Conservation (phyloP, 92 coral and sea anemone genomes). For the Scolanthus callimorphus region DNA sequence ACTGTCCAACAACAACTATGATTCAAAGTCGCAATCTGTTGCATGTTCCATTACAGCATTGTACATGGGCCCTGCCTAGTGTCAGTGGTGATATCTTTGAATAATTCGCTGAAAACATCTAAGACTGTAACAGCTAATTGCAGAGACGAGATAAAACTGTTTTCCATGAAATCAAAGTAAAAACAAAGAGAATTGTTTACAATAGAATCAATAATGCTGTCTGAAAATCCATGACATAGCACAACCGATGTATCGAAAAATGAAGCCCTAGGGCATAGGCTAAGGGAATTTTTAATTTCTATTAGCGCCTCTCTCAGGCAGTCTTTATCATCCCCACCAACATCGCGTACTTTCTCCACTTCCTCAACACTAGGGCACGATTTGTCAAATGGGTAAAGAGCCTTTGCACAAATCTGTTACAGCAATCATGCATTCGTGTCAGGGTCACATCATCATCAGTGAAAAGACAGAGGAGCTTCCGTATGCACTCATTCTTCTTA, state of each 20-base stretch:
- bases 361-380: background rate
- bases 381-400: conserved; percentile 10
- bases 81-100: conserved; percentile 22
- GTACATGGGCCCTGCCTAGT: background rate
- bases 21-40: too few species aligned
- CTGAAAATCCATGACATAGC: conserved; percentile 31
- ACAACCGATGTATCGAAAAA: conserved; percentile 19
- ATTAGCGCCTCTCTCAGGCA: conserved; percentile 23
- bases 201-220: conserved; percentile 7
- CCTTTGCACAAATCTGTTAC: conserved; percentile 30
- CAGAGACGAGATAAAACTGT: conserved; percentile 23
- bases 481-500: conserved; percentile 13
- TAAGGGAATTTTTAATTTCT: conserved; percentile 13
- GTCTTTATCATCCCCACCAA: conserved; percentile 12
- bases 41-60: too few species aligned
- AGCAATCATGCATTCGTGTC: conserved; percentile 34
- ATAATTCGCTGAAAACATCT: conserved; percentile 48
- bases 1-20: too few species aligned
- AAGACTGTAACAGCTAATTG: conserved; percentile 38
- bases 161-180: conserved; percentile 36
- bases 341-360: background rate
- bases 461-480: conserved; percentile 16
- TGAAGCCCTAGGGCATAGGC: background rate
- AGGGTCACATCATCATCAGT: conserved; percentile 11
- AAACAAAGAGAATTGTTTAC: conserved; percentile 28